Evolutionary conservation across 2,113 vertebrate species (phyloP), one percentile per base, ranked within the genome.

Genomic region (Scatophagus argus): DNA sequence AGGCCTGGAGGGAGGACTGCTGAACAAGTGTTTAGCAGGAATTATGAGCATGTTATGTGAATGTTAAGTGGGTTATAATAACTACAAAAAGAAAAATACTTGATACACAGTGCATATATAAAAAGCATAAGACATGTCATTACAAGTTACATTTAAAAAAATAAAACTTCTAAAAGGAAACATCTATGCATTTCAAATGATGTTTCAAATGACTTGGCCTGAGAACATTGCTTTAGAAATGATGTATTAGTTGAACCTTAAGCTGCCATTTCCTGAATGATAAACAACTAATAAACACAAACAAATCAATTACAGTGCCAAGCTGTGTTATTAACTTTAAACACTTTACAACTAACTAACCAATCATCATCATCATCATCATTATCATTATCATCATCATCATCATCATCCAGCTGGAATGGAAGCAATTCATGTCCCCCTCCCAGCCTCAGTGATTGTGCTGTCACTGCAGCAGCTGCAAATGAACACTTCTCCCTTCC

Each of bases 391-490:
- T 29, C 68, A 44, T 49, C 61, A 70, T 36, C 77, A 73, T 19
- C 32, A 41, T 2, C 52, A 5, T 41, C 64, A 44, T 76, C 34
- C 70, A 75, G 79, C 76, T 84, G 68, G 61, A 73, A 19, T 19
- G 46, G 6, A 77, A 51, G 39, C 36, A 12, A 55, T 49, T 63
- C 4, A 2, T 29, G 10, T 55, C 27, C 55, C 55, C 25, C 19
- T 34, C 39, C 13, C 32, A 38, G 66, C 52, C 1, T 55, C 55
- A 0, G 65, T 71, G 39, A 78, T 77, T 87, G 71, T 76, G 52
- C 66, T 76, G 63, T 78, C 77, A 25, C 60, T 46, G 27, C 61
- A 75, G 27, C 81, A 83, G 83, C 80, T 84, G 77, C 78, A 86
- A 86, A 90, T 88, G 23, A 85, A 62, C 77, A 55, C 36, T 41